Base-by-base conservation (phyloP, 1,140 invertebrate genomes). In the Protaetia brevitarsis region DNA sequence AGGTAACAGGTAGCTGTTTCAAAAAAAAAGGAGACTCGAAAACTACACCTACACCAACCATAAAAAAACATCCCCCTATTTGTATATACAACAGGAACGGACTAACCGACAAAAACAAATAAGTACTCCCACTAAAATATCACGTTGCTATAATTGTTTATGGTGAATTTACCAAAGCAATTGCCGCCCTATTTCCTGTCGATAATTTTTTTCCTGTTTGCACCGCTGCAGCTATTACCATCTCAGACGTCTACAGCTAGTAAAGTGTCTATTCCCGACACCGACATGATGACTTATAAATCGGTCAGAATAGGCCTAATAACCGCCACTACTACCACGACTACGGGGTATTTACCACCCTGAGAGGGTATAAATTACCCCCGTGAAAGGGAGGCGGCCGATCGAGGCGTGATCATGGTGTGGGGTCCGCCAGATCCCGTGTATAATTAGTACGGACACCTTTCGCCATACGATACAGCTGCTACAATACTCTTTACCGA, bases 381-480 rank as follows among this genome's bases (percentile, higher is more conserved):
- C 57, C 51, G 31, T 66, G 65, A 66, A 66, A 61, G 65, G 36
- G 57, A 66, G 65, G 65, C 36, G 21, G 41, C 16, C 4, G 57
- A 59, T 56, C 57, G 51, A 45, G 66, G 61, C 66, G 66, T 63
- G 59, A 67, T 67, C 45, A 41, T 63, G 31, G 66, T 67, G 66
- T 63, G 66, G 30, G 59, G 66, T 63, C 61, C 57, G 59, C 16
- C 60, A 13, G 8, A 37, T 28, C 37, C 69, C 66, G 69, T 67
- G 66, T 70, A 70, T 70, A 70, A 70, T 70, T 70, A 70, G 61
- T 51, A 45, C 37, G 66, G 69, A 70, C 69, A 70, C 69, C 69
- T 70, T 70, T 70, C 68, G 67, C 67, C 51, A 63, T 67, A 41
- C 56, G 61, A 59, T 59, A 62, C 69, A 70, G 69, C 69, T 70